Conservation (phyloP, 2,113 vertebrate species). For the Salvelinus sp. region DNA sequence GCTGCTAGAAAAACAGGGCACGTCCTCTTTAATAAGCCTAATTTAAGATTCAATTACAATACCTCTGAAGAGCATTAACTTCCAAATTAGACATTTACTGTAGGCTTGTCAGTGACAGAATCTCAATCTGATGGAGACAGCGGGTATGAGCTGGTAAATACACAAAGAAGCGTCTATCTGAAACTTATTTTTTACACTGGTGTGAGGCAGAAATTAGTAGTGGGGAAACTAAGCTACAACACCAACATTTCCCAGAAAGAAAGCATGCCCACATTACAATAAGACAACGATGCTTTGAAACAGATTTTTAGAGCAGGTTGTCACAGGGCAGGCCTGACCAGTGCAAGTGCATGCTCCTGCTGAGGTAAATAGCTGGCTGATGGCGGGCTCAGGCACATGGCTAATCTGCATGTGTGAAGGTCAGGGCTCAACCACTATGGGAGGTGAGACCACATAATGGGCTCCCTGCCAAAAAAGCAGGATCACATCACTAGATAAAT, state of each 20-base stretch:
- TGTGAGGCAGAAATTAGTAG: no score
- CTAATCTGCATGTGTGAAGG: slow-evolving; percentile 91
- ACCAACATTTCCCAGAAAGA: no score
- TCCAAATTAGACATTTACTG: slow-evolving; percentile 16
- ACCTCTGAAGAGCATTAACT: slow-evolving; percentile 22
- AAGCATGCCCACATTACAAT: no score
- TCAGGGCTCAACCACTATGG: slow-evolving; percentile 76
- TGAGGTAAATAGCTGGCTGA: slow-evolving; percentile 65
- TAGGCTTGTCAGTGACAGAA: background rate
- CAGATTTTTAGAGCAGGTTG: no score
- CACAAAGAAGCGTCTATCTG: no score
- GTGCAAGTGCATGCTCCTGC: slow-evolving; percentile 55
- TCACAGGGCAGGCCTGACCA: background rate
- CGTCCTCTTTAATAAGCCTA: slow-evolving; percentile 45
- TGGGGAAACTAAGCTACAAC: no score
- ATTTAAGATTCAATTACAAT: slow-evolving; percentile 33
- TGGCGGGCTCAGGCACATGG: slow-evolving; percentile 77
- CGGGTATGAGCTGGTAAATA: background rate
- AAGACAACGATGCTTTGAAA: no score
- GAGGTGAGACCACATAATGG: slow-evolving; percentile 75
- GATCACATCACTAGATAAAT: slow-evolving; percentile 12
- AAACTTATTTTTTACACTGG: no score
- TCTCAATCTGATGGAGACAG: background rate
- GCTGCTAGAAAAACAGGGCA: slow-evolving; percentile 45
- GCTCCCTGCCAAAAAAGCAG: slow-evolving; percentile 72